Base-by-base conservation (phyloP, 1,140 invertebrate species). In the Caenorhabditis inopinata region DNA sequence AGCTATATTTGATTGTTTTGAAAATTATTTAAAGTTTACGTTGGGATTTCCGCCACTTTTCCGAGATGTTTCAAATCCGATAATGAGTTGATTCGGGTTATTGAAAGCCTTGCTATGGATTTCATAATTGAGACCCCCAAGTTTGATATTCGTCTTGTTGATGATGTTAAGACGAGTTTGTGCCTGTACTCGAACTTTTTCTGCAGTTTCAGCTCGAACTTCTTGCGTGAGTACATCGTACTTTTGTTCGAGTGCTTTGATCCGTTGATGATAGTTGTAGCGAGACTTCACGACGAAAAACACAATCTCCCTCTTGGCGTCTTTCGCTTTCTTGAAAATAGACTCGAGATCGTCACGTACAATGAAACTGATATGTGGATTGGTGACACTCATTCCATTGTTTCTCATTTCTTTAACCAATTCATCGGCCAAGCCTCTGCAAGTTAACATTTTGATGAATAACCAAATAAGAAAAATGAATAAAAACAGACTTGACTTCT, bases 41-140 rank as follows among this genome's bases (percentile, higher is more conserved):
- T 58, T 29, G n/a, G 51, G 51, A 58, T 58, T 58, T 6, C 51
- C 51, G 18, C 51, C 51, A 0, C 27, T 32, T n/a, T 29, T 25
- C 18, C 35, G 51, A 0, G 51, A 58, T n/a, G 51, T 58, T 32
- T 58, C 51, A n/a, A 58, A 58, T 29, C 51, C 51, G 16, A 58
- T 29, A 58, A 58, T 58, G 27, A 58, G 51, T 23, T n/a, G 12
- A 23, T 23, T n/a, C 7, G 51, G 27, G 4, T 32, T 29, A 32
- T 32, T 29, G 51, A 58, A 58, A 16, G 51, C 14, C 27, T 58
- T 29, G 16, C 51, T 58, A 1, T 29, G 27, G 18, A 58, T 58
- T 16, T 16, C n/a, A 32, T 78, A 78, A 18, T 78, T 78, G 9
- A 78, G 14, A n/a, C 76, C 76, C n/a, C 12, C 76, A 49, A 16